phyloP scores from a whole-genome alignment of 2,888 invertebrate genomes.

The Strigamia maritima region DNA sequence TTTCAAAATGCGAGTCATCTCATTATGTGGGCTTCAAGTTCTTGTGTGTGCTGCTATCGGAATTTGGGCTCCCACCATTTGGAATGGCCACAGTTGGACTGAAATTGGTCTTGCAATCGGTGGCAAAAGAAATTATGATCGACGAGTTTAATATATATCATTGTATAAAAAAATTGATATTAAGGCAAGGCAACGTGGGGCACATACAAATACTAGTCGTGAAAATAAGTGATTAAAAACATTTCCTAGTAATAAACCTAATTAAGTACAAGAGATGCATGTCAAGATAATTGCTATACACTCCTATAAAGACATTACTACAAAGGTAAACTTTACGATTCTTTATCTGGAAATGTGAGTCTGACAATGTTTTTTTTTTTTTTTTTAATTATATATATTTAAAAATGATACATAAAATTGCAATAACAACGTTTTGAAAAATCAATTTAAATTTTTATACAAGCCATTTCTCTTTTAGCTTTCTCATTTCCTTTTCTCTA shows the following conservation, averaged over 20 bases:
- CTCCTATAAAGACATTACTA: not conserved
- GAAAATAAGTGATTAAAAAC: not conserved
- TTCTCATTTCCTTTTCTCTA: conserved; percentile 34
- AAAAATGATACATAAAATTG: not conserved
- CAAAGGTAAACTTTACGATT: not conserved
- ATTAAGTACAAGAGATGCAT: not conserved
- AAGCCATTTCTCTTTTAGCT: conserved; percentile 29
- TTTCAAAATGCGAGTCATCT: conserved; percentile 32
- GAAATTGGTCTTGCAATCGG: conserved; percentile 28
- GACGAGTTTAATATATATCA: conserved; percentile 1
- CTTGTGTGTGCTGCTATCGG: not conserved
- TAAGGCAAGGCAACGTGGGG: not conserved
- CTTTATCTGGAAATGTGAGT: not conserved
- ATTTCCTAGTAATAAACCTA: not conserved
- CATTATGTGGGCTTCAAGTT: conserved; percentile 10
- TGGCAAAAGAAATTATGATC: conserved; percentile 28
- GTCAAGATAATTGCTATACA: not conserved
- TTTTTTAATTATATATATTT: not conserved
- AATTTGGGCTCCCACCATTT: conserved; percentile 26
- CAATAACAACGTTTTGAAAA: not conserved
- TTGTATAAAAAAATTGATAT: not conserved
- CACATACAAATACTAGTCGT: not conserved
- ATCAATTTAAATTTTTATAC: conserved; percentile 31
- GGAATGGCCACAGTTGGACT: conserved; percentile 25
- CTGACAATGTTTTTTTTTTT: not conserved